These are phyloP conservation scores for Proteles cristata DNA, from an alignment of 2,113 vertebrate species.

Conservation along the genomic window DNA sequence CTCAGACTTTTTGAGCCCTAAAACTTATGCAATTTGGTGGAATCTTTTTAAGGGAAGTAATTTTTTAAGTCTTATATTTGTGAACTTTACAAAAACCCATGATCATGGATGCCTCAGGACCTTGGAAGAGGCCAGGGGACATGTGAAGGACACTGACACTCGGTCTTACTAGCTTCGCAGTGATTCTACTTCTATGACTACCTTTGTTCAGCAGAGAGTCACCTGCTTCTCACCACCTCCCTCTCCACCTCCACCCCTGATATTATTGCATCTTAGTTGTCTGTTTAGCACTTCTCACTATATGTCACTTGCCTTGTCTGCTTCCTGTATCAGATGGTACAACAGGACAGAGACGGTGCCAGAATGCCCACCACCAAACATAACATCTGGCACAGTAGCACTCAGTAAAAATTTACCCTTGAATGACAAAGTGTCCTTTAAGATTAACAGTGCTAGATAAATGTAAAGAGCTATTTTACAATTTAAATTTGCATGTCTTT, in stretches of 20 bases:
- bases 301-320: not conserved
- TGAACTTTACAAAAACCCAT: not conserved
- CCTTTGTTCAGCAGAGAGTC: not conserved
- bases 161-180: not conserved
- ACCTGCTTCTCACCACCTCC: not conserved
- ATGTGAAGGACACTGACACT: not conserved
- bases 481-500: not conserved
- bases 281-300: not conserved
- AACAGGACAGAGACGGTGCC: not conserved
- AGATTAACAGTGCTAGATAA: not conserved
- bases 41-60: not conserved
- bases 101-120: not conserved
- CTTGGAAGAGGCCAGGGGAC: not conserved
- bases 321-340: not conserved
- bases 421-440: not conserved
- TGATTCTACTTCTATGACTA: not conserved
- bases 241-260: no score
- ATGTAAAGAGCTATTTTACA: not conserved
- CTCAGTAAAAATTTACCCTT: not conserved
- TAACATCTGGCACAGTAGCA: not conserved
- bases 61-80: not conserved
- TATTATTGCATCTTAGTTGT: not conserved
- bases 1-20: not conserved
- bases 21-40: not conserved
- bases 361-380: not conserved